Conservation (phyloP, 2,888 invertebrate genomes). For the Drosophila nr. medialis region DNA sequence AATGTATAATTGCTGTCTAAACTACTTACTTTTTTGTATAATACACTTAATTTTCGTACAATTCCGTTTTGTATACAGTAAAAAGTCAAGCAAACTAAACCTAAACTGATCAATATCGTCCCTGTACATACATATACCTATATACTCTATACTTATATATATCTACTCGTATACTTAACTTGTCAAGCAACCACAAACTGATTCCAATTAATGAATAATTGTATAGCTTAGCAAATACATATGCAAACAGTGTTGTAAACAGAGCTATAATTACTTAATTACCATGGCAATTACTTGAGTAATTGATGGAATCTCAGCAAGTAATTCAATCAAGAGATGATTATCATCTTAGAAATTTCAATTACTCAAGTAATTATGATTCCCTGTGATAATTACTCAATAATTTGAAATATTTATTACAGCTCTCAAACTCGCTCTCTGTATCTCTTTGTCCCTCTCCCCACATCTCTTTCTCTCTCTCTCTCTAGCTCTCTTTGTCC, state of each 20-base stretch:
- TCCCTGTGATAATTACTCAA: constrained; percentile 1
- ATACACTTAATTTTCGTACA: constrained; percentile 60
- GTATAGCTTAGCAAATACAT: constrained; percentile 1
- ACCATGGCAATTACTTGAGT: constrained; percentile 4
- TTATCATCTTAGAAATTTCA: background rate
- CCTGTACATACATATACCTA: constrained; percentile 47
- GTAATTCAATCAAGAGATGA: background rate
- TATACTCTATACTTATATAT: constrained; percentile 32
- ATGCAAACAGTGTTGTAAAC: constrained; percentile 2
- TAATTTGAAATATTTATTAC: constrained; percentile 8
- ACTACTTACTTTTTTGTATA: constrained; percentile 57
- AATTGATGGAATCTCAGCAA: constrained; percentile 5
- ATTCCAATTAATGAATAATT: background rate
- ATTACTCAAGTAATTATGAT: background rate
- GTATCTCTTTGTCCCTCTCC: constrained; percentile 8
- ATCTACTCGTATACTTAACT: constrained; percentile 49
- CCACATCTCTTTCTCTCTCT: constrained; percentile 16
- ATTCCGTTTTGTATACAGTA: constrained; percentile 28
- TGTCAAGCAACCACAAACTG: constrained; percentile 8
- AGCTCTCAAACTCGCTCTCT: constrained; percentile 18
- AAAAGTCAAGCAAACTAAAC: constrained; percentile 28
- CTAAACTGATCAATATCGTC: constrained; percentile 26
- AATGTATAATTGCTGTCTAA: constrained; percentile 47
- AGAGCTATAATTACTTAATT: constrained; percentile 5
- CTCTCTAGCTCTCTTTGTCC: constrained; percentile 13